Percentiles rank a stretch among this genome's conserved stretches.
phyloP scores from a whole-genome alignment of 2,797 vertebrate genomes.

The Cottoperca gobio region DNA sequence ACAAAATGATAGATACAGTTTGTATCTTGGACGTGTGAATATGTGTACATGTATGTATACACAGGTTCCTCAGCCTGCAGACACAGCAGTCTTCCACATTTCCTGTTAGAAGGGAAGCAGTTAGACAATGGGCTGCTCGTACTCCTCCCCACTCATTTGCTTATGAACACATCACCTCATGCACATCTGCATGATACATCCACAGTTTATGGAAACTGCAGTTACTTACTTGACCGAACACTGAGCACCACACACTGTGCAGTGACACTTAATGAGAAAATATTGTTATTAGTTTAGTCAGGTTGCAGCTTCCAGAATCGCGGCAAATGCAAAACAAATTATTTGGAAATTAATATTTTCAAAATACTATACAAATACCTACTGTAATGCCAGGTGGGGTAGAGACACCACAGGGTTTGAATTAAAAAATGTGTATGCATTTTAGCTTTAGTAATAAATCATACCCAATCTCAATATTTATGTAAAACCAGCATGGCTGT shows the following conservation, averaged over 20 bases:
- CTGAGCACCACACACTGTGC: background rate
- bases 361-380: background rate
- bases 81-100: background rate
- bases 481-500: background rate
- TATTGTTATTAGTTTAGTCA: background rate
- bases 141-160: constrained; percentile 6
- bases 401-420: background rate
- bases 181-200: constrained; percentile 35
- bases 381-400: background rate
- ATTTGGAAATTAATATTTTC: background rate
- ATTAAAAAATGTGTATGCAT: background rate
- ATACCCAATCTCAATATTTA: background rate
- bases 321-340: background rate
- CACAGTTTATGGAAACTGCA: too few species aligned
- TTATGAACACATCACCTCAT: constrained; percentile 26
- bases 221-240: background rate
- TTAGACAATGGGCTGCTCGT: constrained; percentile 43
- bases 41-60: background rate
- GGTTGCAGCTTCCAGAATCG: background rate
- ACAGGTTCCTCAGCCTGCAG: background rate
- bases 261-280: background rate
- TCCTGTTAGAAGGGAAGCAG: constrained; percentile 45
- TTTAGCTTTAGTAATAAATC: background rate
- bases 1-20: background rate
- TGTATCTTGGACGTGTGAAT: background rate